phyloP scores from a whole-genome alignment of 2,797 vertebrate genomes.

The Enteromius viviparus region DNA sequence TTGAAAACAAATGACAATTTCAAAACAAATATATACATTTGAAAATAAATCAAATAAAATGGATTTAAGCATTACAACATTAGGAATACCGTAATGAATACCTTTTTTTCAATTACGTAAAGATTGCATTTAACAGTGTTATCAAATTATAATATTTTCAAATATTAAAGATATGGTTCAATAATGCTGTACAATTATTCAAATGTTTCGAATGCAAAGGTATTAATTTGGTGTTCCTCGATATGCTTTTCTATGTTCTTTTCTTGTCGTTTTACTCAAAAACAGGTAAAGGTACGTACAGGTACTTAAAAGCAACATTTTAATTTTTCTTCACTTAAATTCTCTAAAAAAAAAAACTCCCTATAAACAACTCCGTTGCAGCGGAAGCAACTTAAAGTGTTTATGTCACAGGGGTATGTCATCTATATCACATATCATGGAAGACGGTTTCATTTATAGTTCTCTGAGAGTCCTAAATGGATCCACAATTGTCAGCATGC shows the following conservation, averaged over 20 bases:
- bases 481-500: slow-evolving; percentile 32
- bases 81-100: not conserved
- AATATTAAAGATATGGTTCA: not conserved
- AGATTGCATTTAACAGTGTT: not conserved
- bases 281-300: not conserved
- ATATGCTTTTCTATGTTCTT: not conserved
- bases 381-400: slow-evolving; percentile 50
- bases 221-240: not conserved
- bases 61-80: not conserved
- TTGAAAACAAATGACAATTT: not conserved
- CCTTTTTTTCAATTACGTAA: not conserved
- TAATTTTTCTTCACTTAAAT: not conserved
- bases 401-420: slow-evolving; percentile 40
- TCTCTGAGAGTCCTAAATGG: slow-evolving; percentile 31
- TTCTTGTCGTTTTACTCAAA: not conserved
- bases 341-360: not conserved
- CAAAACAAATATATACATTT: too few relatives aligned
- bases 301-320: not conserved
- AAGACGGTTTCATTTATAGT: slow-evolving; percentile 54
- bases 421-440: slow-evolving; percentile 29
- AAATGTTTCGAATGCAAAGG: not conserved
- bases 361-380: slow-evolving; percentile 19
- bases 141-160: not conserved
- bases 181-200: not conserved
- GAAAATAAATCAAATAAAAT: not conserved